phyloP scores from a whole-genome alignment of 2,888 invertebrate species.

The Dasysyrphus tricinctus region DNA sequence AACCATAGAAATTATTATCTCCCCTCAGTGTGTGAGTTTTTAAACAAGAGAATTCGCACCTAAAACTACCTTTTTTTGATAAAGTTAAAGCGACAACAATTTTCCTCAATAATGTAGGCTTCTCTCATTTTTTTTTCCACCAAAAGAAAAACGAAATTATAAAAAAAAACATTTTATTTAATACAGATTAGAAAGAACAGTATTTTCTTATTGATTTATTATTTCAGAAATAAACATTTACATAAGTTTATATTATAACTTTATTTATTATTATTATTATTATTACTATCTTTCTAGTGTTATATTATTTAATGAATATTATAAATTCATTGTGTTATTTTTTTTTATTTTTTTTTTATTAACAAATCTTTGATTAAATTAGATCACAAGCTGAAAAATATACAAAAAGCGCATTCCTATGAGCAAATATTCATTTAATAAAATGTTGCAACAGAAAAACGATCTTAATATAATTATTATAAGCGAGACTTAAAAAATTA shows the following conservation, averaged over 20 bases:
- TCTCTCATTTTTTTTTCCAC: not conserved
- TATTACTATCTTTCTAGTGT: conserved; percentile 51
- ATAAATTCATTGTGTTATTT: conserved; percentile 42
- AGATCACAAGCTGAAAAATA: conserved; percentile 81
- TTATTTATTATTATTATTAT: conserved; percentile 52
- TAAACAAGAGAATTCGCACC: no score
- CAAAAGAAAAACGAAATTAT: not conserved
- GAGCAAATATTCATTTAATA: conserved; percentile 57
- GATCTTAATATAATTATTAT: conserved; percentile 19
- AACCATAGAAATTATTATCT: no score
- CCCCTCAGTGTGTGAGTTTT: no score
- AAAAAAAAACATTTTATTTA: not conserved
- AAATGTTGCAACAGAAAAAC: conserved; percentile 60
- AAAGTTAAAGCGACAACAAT: no score
- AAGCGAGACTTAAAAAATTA: conserved; percentile 12
- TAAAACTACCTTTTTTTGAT: no score
- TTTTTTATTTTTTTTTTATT: conserved; percentile 30
- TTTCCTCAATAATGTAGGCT: no score
- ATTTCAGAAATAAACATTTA: conserved; percentile 73
- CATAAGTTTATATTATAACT: conserved; percentile 64
- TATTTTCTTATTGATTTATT: conserved; percentile 51
- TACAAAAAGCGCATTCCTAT: conserved; percentile 77
- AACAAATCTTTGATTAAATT: conserved; percentile 74
- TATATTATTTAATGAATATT: conserved; percentile 64
- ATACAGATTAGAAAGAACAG: conserved; percentile 52